Evolutionary conservation across 2,888 invertebrate species (phyloP).

Genomic region (Spodoptera littoralis): DNA sequence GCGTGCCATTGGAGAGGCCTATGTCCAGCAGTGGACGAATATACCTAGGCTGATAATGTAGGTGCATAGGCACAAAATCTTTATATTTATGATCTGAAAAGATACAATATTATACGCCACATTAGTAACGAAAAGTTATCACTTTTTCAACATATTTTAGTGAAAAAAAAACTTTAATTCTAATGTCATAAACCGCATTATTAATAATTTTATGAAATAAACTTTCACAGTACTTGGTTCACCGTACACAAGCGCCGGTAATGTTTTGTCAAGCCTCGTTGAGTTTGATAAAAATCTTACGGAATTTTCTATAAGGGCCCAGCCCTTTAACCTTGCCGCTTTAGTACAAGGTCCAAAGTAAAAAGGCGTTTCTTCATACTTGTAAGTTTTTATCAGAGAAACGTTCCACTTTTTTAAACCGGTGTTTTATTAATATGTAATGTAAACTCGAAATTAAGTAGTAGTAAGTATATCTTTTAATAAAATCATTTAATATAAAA

Average conservation of each 20-base stretch:
- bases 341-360: slow-evolving; percentile 49
- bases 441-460: neutral
- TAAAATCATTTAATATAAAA: too few relatives aligned
- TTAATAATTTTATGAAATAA: too few relatives aligned
- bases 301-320: slow-evolving; percentile 34
- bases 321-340: slow-evolving; percentile 35
- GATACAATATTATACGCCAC: too few relatives aligned
- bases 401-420: slow-evolving; percentile 42
- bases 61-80: too few relatives aligned
- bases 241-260: neutral
- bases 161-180: too few relatives aligned
- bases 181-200: too few relatives aligned
- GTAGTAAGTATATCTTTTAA: slow-evolving; percentile 1
- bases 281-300: slow-evolving; percentile 28
- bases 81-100: too few relatives aligned
- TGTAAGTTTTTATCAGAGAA: slow-evolving; percentile 19
- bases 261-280: slow-evolving; percentile 29
- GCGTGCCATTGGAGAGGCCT: too few relatives aligned
- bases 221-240: neutral
- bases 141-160: too few relatives aligned
- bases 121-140: too few relatives aligned
- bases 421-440: slow-evolving; percentile 16
- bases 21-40: too few relatives aligned
- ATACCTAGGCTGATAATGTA: too few relatives aligned
- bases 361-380: slow-evolving; percentile 41